A percentile compares a stretch with the other conserved stretches of the same genome.
Conservation (phyloP, 2,888 invertebrate genomes). For the Pilophorus perplexus region DNA sequence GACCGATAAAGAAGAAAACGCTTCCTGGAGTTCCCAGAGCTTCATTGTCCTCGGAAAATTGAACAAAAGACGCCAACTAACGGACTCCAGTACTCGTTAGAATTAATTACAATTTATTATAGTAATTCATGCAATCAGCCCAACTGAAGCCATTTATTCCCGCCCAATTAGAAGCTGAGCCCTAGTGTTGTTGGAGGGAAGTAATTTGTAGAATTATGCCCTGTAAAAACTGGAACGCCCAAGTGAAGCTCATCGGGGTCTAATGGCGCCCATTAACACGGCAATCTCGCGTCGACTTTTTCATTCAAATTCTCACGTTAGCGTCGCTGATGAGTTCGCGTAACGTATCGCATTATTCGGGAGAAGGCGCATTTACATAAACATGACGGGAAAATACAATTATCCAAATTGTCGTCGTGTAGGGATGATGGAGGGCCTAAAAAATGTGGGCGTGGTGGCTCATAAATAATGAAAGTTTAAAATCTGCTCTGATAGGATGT, state of each 20-base stretch:
- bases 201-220: conserved; percentile 27
- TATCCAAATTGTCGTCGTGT: too few species aligned
- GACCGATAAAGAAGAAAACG: too few species aligned
- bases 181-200: conserved; percentile 4
- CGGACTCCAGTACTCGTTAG: conserved; percentile 24
- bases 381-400: too few species aligned
- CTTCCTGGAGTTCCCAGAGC: too few species aligned
- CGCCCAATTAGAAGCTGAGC: conserved; percentile 9
- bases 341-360: conserved; percentile 17
- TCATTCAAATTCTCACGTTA: conserved; percentile 33
- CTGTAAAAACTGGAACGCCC: conserved; percentile 17
- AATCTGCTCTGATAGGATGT: too few species aligned
- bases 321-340: conserved; percentile 19
- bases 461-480: too few species aligned
- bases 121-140: conserved; percentile 27
- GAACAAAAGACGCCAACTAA: too few species aligned
- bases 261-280: conserved; percentile 29
- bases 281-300: conserved; percentile 3
- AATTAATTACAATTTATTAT: conserved; percentile 30
- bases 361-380: neutral
- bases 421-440: too few species aligned
- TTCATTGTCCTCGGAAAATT: too few species aligned
- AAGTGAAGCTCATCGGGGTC: neutral
- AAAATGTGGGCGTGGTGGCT: too few species aligned
- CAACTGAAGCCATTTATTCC: conserved; percentile 24